Percentiles rank a stretch among this genome's conserved stretches.
phyloP scores from a whole-genome alignment of 2,888 invertebrate genomes.

The Elaeidobius kamerunicus region DNA sequence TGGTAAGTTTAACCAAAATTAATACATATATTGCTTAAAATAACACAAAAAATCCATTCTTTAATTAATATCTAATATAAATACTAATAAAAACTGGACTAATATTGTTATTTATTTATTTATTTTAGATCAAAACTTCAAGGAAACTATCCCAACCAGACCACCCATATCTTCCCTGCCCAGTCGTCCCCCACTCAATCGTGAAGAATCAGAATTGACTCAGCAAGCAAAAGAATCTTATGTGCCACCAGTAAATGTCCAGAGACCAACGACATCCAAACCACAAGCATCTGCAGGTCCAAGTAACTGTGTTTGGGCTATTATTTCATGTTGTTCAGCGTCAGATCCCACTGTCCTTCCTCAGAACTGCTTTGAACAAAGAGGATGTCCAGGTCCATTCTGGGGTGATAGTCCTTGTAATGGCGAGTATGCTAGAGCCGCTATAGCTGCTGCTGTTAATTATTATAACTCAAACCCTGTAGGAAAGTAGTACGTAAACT shows the following conservation, averaged over 20 bases:
- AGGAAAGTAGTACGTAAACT: constrained; percentile 4
- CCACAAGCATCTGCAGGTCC: constrained; percentile 27
- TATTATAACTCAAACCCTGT: constrained; percentile 39
- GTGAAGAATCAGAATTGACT: constrained; percentile 20
- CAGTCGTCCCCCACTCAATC: constrained; percentile 36
- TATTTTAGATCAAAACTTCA: constrained; percentile 11
- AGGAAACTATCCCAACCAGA: constrained; percentile 16
- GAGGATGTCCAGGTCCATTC: constrained; percentile 69
- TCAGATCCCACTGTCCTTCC: constrained; percentile 50
- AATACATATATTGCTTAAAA: too few relatives aligned
- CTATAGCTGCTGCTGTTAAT: constrained; percentile 52
- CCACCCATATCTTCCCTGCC: constrained; percentile 5
- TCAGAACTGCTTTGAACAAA: constrained; percentile 65
- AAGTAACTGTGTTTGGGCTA: constrained; percentile 66
- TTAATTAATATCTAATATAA: too few relatives aligned
- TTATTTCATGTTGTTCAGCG: constrained; percentile 67
- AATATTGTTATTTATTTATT: too few relatives aligned
- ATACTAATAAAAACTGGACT: too few relatives aligned
- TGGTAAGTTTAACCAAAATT: constrained; percentile 19
- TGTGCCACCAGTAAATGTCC: constrained; percentile 8
- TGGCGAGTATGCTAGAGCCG: constrained; percentile 57
- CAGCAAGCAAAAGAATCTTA: constrained; percentile 4
- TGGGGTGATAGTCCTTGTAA: constrained; percentile 73
- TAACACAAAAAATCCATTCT: too few relatives aligned
- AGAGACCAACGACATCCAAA: constrained; percentile 1